A percentile compares a stretch with the other conserved stretches of the same genome.
Conservation (phyloP, 1,140 invertebrate species). For the Sycophaga agraensis region DNA sequence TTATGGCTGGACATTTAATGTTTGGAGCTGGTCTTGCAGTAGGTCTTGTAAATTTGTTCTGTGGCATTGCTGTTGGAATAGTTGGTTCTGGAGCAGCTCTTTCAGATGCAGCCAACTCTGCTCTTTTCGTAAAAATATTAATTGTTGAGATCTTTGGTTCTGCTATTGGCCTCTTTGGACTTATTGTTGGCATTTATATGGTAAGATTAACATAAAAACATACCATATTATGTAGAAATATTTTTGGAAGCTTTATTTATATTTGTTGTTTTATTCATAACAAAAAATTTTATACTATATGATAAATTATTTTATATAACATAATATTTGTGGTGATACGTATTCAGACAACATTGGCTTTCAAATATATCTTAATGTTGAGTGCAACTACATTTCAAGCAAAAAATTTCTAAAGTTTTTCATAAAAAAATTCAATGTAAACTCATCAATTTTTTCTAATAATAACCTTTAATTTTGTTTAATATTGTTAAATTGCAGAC, state of each 20-base stretch:
- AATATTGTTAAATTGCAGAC: slow-evolving; percentile 46
- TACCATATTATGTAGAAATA: slow-evolving; percentile 4
- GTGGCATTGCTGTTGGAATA: slow-evolving; percentile 93
- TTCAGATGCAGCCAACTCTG: slow-evolving; percentile 91
- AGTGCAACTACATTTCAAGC: neutral
- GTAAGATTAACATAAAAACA: slow-evolving; percentile 37
- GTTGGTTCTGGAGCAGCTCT: slow-evolving; percentile 95
- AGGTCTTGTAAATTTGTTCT: slow-evolving; percentile 91
- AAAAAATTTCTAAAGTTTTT: neutral
- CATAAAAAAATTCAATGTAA: neutral
- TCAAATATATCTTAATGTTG: neutral
- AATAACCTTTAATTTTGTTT: neutral
- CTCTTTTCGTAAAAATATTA: slow-evolving; percentile 95
- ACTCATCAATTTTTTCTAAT: neutral
- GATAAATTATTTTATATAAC: neutral
- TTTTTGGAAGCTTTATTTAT: neutral
- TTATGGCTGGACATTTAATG: slow-evolving; percentile 86
- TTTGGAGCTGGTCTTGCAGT: slow-evolving; percentile 95
- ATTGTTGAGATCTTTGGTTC: slow-evolving; percentile 98
- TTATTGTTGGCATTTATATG: slow-evolving; percentile 98
- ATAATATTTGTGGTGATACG: neutral
- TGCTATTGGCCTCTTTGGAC: slow-evolving; percentile 95
- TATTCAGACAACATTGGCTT: neutral
- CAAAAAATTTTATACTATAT: neutral
- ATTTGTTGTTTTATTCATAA: neutral